Percentiles rank a stretch among this genome's conserved stretches.
Conservation (phyloP, 2,797 vertebrate genomes). For the Eulemur mongoz region DNA sequence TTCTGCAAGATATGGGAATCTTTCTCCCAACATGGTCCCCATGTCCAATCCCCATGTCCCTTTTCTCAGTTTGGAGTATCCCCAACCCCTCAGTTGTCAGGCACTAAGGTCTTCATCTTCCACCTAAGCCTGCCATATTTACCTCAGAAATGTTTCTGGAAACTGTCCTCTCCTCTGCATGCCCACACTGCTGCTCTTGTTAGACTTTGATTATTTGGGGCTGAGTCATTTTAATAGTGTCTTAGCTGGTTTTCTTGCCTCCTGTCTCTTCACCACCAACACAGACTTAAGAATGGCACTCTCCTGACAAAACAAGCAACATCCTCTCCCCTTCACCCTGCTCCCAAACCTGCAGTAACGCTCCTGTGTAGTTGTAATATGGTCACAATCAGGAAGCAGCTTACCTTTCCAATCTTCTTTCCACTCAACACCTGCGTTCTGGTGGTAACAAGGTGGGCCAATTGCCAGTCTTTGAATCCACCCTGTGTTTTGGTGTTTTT, state of each 20-base stretch:
- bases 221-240: constrained; percentile 50
- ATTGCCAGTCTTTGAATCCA: background rate
- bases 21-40: background rate
- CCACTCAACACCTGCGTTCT: background rate
- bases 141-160: background rate
- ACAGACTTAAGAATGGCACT: constrained; percentile 13
- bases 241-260: constrained; percentile 41
- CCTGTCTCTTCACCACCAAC: background rate
- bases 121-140: background rate
- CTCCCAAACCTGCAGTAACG: background rate
- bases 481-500: too few species aligned
- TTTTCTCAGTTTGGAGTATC: background rate
- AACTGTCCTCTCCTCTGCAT: background rate
- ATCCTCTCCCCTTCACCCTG: rapidly evolving
- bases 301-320: background rate
- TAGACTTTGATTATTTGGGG: constrained; percentile 10
- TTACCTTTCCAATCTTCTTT: background rate
- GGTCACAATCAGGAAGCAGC: background rate
- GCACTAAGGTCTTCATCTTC: background rate
- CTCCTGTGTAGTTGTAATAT: background rate
- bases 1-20: background rate
- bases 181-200: background rate
- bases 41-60: background rate
- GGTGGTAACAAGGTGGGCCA: background rate
- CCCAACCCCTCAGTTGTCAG: background rate